Base-by-base conservation (phyloP, 2,113 vertebrate species). In the Brachionichthys hirsutus region DNA sequence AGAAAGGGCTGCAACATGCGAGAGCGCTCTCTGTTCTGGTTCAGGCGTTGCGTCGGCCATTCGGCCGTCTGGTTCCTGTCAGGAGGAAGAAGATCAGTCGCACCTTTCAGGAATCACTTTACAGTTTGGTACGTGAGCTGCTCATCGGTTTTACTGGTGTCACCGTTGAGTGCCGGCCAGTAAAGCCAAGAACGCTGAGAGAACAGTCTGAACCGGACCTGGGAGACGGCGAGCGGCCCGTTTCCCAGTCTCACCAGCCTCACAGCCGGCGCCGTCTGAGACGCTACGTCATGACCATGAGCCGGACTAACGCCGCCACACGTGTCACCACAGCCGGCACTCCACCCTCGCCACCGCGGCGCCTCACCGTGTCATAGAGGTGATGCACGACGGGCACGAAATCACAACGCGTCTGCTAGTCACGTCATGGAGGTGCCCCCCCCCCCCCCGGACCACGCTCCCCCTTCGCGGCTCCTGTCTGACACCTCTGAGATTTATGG, bases 221-320 rank as follows among this genome's bases (percentile, higher is more conserved):
- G 46, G 70, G 75, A 82, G 80, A 83, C 64, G 62, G 64, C 35
- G 9, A 35, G 9, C 9, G 41, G 72, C 59, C 64, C n/a, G 0
- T 51, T 57, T 75, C 77, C 75, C 82, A 80, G 80, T 79, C 82
- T n/a, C 87, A 70, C 82, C 82, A 60, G 81, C 88, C 84, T 85
- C 67, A 61, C 66, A 88, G 79, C 87, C 84, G 78, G 83, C 84
- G 67, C 55, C 59, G 74, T 62, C 70, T 77, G 71, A 86, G 78
- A 82, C 84, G 79, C 82, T 88, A 82, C 84, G 88, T 89, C 87
- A 89, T 71, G 69, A 75, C 75, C 81, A 88, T 81, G 81, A 87
- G 78, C 87, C 85, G 86, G 82, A 65, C 82, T 73, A 89, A 86
- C 85, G 87, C 71, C 65, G 75, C 72, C 73, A 74, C 85, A 85